Percentiles rank a stretch among this genome's conserved stretches.
Conservation (phyloP, 2,113 vertebrate species). For the Crotophaga sulcirostris region DNA sequence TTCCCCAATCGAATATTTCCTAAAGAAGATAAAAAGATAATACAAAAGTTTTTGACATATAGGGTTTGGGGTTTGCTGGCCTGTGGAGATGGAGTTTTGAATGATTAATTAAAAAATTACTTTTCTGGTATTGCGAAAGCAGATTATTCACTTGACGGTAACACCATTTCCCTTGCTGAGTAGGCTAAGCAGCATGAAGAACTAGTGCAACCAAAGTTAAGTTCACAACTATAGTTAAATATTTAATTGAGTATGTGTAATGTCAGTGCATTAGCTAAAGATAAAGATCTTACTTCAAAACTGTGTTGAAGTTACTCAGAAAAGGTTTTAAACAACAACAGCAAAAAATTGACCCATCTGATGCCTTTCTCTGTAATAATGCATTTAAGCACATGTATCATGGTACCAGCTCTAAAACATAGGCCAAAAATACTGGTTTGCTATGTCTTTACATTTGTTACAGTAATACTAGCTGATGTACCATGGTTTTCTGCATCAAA, state of each 20-base stretch:
- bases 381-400: not conserved
- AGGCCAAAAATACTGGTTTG: not conserved
- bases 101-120: not conserved
- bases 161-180: not conserved
- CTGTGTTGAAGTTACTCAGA: not conserved
- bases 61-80: not conserved
- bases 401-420: not conserved
- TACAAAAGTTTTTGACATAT: not conserved
- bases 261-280: not conserved
- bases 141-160: not conserved
- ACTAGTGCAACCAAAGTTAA: not conserved
- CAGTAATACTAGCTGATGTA: not conserved
- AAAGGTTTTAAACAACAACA: conserved; percentile 9
- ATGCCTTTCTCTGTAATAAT: not conserved
- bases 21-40: not conserved
- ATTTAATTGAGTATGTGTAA: not conserved
- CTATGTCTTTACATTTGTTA: not conserved
- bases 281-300: not conserved
- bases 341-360: not conserved
- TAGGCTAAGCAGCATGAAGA: not conserved
- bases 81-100: not conserved
- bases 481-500: not conserved
- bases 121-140: not conserved
- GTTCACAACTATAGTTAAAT: not conserved
- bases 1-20: not conserved